Evolutionary conservation across 2,113 vertebrate genomes (phyloP).

Genomic region (Hirundichthys speculiger): DNA sequence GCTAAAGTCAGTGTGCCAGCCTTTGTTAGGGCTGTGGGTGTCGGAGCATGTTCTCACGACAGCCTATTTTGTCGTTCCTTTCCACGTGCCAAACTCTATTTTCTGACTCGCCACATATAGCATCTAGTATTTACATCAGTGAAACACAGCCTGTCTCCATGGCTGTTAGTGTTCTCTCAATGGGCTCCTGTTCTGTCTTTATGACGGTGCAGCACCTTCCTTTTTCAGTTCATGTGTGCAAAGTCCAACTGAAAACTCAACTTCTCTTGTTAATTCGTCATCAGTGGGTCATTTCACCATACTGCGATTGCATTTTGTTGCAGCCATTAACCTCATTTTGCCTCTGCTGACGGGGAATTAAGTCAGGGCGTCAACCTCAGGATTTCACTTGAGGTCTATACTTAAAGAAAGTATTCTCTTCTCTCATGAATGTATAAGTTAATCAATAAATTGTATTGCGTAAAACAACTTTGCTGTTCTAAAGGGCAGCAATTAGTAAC

Average conservation of each 20-base stretch:
- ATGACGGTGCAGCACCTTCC: background rate
- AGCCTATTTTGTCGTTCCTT: too few species aligned
- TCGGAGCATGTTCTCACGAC: too few species aligned
- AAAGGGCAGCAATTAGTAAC: background rate
- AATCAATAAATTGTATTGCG: background rate
- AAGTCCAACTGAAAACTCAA: too few species aligned
- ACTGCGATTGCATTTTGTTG: background rate
- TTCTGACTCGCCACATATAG: background rate
- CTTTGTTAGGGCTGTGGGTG: too few species aligned
- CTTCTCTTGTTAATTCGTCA: too few species aligned
- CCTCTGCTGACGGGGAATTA: background rate
- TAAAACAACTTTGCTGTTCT: background rate
- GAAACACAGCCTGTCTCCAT: background rate
- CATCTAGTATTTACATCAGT: background rate
- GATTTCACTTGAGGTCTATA: too few species aligned
- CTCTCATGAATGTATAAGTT: background rate
- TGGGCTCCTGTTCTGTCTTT: too few species aligned
- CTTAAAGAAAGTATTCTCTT: too few species aligned
- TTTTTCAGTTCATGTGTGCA: background rate
- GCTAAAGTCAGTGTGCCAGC: too few species aligned
- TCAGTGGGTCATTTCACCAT: too few species aligned
- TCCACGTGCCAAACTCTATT: background rate
- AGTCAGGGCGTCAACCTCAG: background rate
- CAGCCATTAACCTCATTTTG: background rate
- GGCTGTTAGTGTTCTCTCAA: too few species aligned